Conservation (phyloP, 2,888 invertebrate species). For the Craniophora ligustri region DNA sequence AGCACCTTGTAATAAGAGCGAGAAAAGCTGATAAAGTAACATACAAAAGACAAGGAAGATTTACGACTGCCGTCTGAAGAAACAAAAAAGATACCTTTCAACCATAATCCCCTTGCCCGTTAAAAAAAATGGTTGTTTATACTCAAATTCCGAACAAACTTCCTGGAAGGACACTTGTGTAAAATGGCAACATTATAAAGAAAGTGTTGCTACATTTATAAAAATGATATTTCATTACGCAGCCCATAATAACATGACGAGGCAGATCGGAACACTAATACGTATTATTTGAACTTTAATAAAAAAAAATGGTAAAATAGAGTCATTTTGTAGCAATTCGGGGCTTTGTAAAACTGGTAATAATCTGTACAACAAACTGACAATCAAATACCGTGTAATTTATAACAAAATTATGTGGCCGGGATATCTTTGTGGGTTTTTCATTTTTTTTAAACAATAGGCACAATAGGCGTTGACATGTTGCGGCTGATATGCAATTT, state of each 20-base stretch:
- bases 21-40: conserved; percentile 46
- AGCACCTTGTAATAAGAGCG: conserved; percentile 43
- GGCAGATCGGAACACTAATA: conserved; percentile 76
- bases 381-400: conserved; percentile 83
- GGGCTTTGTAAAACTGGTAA: conserved; percentile 78
- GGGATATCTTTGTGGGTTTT: conserved; percentile 78
- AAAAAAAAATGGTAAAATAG: conserved; percentile 81
- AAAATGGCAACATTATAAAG: conserved; percentile 59
- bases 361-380: conserved; percentile 84
- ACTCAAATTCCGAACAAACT: conserved; percentile 46
- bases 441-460: conserved; percentile 65
- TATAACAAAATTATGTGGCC: conserved; percentile 84
- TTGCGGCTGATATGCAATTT: conserved; percentile 79
- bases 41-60: conserved; percentile 53
- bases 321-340: conserved; percentile 84
- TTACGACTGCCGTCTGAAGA: conserved; percentile 51
- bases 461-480: conserved; percentile 85
- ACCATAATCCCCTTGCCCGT: conserved; percentile 47
- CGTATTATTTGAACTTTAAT: conserved; percentile 81
- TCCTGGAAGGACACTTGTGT: conserved; percentile 58
- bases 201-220: conserved; percentile 69
- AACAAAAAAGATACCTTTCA: conserved; percentile 50
- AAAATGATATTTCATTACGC: conserved; percentile 78
- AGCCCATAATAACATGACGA: conserved; percentile 77
- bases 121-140: conserved; percentile 49